phyloP scores from a whole-genome alignment of 2,888 invertebrate genomes.

The Andrena camellia region DNA sequence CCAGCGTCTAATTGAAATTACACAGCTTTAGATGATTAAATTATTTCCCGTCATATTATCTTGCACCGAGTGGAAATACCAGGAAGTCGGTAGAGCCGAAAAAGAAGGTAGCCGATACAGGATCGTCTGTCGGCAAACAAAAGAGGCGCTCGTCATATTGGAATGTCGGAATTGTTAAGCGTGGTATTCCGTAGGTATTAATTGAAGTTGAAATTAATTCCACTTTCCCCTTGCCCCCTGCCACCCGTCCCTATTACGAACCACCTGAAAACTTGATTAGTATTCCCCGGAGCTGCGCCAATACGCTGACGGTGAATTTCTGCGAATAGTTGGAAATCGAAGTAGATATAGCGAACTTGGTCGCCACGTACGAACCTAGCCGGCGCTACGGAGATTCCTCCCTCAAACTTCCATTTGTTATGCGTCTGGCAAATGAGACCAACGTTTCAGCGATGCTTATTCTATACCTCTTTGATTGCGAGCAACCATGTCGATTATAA shows the following conservation, averaged over 20 bases:
- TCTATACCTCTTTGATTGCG: conserved; percentile 30
- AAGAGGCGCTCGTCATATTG: conserved; percentile 50
- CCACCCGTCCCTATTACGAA: conserved; percentile 62
- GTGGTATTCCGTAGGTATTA: conserved; percentile 71
- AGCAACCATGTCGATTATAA: background rate
- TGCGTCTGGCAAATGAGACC: conserved; percentile 44
- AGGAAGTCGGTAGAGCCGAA: background rate
- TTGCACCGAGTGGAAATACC: background rate
- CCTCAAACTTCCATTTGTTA: conserved; percentile 55
- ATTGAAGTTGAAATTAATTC: conserved; percentile 76
- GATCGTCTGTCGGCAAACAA: conserved; percentile 48
- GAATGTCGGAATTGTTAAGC: conserved; percentile 65
- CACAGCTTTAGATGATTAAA: too few species aligned
- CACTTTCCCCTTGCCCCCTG: conserved; percentile 14
- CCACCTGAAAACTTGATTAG: conserved; percentile 79
- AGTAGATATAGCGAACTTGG: conserved; percentile 54
- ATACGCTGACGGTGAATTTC: conserved; percentile 73
- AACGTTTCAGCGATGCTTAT: conserved; percentile 57
- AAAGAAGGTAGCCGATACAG: conserved; percentile 27
- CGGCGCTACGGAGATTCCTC: conserved; percentile 48
- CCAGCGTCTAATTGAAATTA: too few species aligned
- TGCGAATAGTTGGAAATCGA: conserved; percentile 72
- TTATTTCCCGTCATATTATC: too few species aligned
- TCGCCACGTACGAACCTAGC: conserved; percentile 38
- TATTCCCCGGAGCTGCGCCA: conserved; percentile 73